phyloP scores from a whole-genome alignment of 2,797 vertebrate genomes.

The Carduelis carduelis region DNA sequence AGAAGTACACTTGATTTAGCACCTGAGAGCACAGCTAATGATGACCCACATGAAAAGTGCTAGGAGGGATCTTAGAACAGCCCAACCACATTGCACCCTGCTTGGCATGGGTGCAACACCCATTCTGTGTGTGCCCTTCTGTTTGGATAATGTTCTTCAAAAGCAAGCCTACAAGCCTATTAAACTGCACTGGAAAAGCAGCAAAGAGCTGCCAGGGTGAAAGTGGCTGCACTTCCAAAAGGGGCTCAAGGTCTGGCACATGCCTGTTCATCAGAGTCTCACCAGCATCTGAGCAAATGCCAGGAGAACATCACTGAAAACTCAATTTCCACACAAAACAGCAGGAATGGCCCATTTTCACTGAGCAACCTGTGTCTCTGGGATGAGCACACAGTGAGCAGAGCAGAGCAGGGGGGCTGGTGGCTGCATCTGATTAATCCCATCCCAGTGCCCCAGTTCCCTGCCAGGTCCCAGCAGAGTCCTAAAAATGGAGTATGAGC shows the following conservation, averaged over 20 bases:
- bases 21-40: neutral
- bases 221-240: neutral
- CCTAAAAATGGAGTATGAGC: neutral
- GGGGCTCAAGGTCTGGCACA: neutral
- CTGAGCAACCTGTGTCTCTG: neutral
- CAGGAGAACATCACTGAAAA: neutral
- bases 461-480: rapidly evolving
- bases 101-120: neutral
- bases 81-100: neutral
- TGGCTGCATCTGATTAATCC: neutral
- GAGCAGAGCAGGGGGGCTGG: neutral
- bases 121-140: neutral
- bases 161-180: neutral
- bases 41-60: neutral
- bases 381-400: neutral
- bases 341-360: rapidly evolving
- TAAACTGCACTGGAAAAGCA: neutral
- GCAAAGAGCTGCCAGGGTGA: neutral
- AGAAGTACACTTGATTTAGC: neutral
- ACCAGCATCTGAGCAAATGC: neutral
- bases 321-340: neutral
- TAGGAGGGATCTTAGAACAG: neutral
- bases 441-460: neutral
- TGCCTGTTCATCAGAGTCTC: neutral
- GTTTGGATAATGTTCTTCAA: neutral